Evolutionary conservation across 92 coral and sea anemone genomes (phyloP), one percentile per base, ranked within the genome.

Genomic region (Blastomussa wellsi): DNA sequence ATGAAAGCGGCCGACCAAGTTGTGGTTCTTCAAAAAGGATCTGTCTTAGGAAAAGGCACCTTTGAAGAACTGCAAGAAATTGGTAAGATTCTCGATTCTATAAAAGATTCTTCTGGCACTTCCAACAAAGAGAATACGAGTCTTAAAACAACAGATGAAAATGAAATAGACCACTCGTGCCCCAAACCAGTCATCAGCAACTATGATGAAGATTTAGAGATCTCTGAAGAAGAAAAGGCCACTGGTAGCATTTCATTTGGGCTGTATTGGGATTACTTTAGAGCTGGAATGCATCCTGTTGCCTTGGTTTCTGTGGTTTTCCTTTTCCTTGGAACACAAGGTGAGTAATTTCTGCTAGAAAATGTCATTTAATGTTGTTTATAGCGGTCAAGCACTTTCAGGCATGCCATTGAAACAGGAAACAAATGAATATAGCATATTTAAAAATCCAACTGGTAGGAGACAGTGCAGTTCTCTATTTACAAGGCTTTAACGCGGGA

Each of bases 191-290:
- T 10, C 49, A 37, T 7, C 19, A 71, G 26, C 20, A 24, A 35
- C 24, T 37, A 55, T 59, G 47, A 17, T 22, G 70, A 80, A 15
- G 51, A 80, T 17, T 67, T 80, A 44, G 74, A 37, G 59, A 64
- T 78, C 36, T 47, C 59, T 31, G 92, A 89, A 41, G 92, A 89
- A 75, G 92, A 89, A 52, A 69, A 70, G 67, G 82, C 52, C 28
- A 82, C 75, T 13, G 92, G 89, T 13, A 55, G 32, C 2, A 80
- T 84, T 42, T 78, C 88, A 33, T 70, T 55, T 77, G 29, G 60
- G 52, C 17, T 87, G 52, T 89, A 89, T 74, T 78, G 82, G 76
- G 49, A 84, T 16, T 89, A 78, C 49, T 78, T 89, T 37, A 78
- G 84, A 31, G 83, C 86, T 12, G 89, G 88, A 12, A 44, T 73